Conservation (phyloP, 1,140 invertebrate species). For the Aphidius ervi region DNA sequence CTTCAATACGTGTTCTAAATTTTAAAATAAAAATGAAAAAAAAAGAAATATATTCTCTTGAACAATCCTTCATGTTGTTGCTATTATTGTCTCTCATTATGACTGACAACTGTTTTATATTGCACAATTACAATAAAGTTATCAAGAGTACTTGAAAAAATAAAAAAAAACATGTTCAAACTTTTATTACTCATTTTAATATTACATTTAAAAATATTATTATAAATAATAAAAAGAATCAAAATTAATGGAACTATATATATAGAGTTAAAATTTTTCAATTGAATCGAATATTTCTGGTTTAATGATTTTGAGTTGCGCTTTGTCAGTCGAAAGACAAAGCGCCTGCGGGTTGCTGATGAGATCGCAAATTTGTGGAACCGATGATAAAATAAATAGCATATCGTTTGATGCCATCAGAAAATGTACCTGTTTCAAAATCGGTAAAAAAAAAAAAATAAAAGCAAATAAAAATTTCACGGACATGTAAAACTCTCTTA, state of each 20-base stretch:
- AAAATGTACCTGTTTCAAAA: background rate
- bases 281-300: background rate
- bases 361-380: constrained; percentile 52
- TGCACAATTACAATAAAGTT: constrained; percentile 28
- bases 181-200: constrained; percentile 19
- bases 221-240: no score
- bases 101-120: constrained; percentile 39
- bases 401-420: background rate
- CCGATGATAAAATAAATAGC: constrained; percentile 60
- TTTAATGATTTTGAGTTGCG: constrained; percentile 33
- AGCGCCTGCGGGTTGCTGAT: constrained; percentile 46
- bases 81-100: constrained; percentile 36
- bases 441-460: background rate
- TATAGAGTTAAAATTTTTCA: constrained; percentile 51
- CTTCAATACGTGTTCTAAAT: constrained; percentile 53
- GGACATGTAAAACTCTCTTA: no score
- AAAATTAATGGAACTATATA: constrained; percentile 42
- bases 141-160: constrained; percentile 41
- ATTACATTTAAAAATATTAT: no score
- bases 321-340: constrained; percentile 54
- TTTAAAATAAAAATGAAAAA: constrained; percentile 38
- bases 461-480: no score
- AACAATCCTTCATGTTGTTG: constrained; percentile 38
- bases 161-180: constrained; percentile 2
- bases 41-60: constrained; percentile 27